Evolutionary conservation across 2,888 invertebrate species (phyloP).

Genomic region (Itoplectis maculator): DNA sequence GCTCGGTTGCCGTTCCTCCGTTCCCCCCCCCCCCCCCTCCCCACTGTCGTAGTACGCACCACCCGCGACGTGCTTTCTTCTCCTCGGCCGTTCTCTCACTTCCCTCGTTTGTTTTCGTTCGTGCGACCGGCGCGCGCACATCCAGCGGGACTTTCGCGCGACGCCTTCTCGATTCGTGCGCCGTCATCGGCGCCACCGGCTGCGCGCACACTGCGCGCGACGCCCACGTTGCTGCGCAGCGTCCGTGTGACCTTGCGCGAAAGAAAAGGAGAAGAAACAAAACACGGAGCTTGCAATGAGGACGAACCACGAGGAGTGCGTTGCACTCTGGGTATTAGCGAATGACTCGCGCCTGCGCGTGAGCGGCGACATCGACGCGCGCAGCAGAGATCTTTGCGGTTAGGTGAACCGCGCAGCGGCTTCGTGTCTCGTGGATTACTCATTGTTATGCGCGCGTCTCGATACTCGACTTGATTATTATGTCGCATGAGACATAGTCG

Average conservation of each 20-base stretch:
- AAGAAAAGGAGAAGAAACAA: conserved; percentile 15
- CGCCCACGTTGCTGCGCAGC: conserved; percentile 6
- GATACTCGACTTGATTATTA: background rate
- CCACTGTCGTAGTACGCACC: background rate
- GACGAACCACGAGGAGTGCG: conserved; percentile 25
- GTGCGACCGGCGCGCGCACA: conserved; percentile 7
- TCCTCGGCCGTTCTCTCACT: conserved; percentile 37
- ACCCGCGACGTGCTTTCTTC: background rate
- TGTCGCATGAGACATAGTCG: background rate
- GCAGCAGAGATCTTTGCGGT: background rate
- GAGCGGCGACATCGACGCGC: background rate
- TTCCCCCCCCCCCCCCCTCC: background rate
- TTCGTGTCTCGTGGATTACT: conserved; percentile 1
- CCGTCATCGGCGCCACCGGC: background rate
- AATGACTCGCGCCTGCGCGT: background rate
- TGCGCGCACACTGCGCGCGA: background rate
- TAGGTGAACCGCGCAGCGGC: background rate
- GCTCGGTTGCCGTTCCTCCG: no score
- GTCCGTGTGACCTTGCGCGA: conserved; percentile 56
- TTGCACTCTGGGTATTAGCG: conserved; percentile 26
- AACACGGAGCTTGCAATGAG: conserved; percentile 34
- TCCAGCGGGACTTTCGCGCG: conserved; percentile 47
- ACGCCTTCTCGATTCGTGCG: background rate
- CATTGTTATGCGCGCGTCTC: background rate
- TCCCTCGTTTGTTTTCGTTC: conserved; percentile 61